Evolutionary conservation across 2,888 invertebrate species (phyloP), one percentile per base, ranked within the genome.

Genomic region (Torymus tubicola): DNA sequence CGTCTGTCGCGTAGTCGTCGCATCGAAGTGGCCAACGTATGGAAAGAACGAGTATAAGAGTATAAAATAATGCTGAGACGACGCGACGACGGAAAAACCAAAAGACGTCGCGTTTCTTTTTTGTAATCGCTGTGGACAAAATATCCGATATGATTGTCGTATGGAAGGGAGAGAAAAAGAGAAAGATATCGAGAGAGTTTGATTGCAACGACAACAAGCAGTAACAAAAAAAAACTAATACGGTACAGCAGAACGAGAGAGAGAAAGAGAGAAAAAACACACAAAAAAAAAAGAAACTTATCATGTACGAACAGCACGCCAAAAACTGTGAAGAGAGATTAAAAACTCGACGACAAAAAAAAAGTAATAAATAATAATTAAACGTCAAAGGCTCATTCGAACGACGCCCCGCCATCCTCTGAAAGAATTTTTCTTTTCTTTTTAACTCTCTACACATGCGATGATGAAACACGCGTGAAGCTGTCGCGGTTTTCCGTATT

Each of bases 351-450:
- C 31, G 69, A 68, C 16, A n/a, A n/a, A 65, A 63, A 72, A 74
- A 78, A 74, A 78, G 31, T 71, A 76, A 80, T 82, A 72, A 80
- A 68, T 77, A 77, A 82, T 73, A 82, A 80, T 74, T 80, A 82
- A 78, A 70, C 52, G 78, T 69, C 78, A 81, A 81, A 75, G 70
- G 81, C 82, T 82, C 82, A 81, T 81, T 78, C 78, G 81, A 81
- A 82, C 75, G 72, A 81, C 72, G 75, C 76, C 72, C n/a, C 81
- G 78, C 72, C 78, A 82, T 78, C 82, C 78, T 81, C 76, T 24
- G 14, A 12, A 73, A n/a, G 52, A 61, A 70, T 70, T 57, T 31
- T 69, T 24, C 8, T n/a, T 18, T 18, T 57, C 31, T 31, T 31
- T 31, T 1, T 8, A 31, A 31, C n/a, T n/a, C 31, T 5, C 31